Evolutionary conservation across 2,888 invertebrate genomes (phyloP).

Genomic region (Drosophila prostipennis): DNA sequence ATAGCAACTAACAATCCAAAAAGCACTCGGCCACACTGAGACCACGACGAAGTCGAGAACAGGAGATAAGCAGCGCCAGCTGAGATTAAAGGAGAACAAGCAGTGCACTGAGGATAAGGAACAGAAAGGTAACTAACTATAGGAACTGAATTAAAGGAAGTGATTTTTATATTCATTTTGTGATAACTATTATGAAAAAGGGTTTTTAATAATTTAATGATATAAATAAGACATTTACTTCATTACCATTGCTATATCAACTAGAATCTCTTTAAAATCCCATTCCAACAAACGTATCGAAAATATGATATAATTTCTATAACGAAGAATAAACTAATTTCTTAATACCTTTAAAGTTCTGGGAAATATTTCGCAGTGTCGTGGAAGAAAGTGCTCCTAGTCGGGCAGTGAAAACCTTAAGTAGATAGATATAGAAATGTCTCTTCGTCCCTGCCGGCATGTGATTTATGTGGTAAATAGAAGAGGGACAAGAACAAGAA

Average conservation of each 20-base stretch:
- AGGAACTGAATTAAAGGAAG: background rate
- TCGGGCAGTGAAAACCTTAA: slow-evolving; percentile 59
- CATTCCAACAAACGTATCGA: too few species aligned
- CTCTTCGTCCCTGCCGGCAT: slow-evolving; percentile 57
- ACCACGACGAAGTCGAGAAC: slow-evolving; percentile 52
- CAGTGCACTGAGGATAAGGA: slow-evolving; percentile 14
- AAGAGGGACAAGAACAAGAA: slow-evolving; percentile 61
- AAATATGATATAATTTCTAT: too few species aligned
- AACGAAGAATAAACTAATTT: too few species aligned
- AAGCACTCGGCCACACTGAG: slow-evolving; percentile 26
- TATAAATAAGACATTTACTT: too few species aligned
- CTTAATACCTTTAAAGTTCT: background rate
- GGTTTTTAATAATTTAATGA: too few species aligned
- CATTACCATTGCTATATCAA: too few species aligned
- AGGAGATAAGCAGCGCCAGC: slow-evolving; percentile 45
- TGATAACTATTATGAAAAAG: background rate
- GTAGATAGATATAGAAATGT: slow-evolving; percentile 69
- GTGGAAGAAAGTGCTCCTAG: slow-evolving; percentile 56
- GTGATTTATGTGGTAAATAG: slow-evolving; percentile 81
- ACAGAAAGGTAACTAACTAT: background rate
- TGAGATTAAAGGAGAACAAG: slow-evolving; percentile 11
- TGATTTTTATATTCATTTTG: too few species aligned
- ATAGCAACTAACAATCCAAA: slow-evolving; percentile 62
- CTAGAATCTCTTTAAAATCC: too few species aligned
- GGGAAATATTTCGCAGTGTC: slow-evolving; percentile 6